Evolutionary conservation across 92 coral and sea anemone species (phyloP).

Genomic region (Micromussa lordhowensis): DNA sequence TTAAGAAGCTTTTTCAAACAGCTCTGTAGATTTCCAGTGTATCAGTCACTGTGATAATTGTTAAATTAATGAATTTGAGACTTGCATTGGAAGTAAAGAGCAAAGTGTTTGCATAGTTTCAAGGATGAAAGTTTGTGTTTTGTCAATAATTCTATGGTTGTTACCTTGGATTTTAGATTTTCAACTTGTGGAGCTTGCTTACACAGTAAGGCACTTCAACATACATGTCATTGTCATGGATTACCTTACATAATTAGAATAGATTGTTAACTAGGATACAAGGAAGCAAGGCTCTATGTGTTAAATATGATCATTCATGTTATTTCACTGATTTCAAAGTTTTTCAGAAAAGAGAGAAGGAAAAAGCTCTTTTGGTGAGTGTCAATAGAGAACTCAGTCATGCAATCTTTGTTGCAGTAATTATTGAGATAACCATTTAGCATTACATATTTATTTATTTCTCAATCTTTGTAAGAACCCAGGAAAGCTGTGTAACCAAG

Average conservation of each 20-base stretch:
- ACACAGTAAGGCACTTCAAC: not conserved
- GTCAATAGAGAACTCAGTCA: not conserved
- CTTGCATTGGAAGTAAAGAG: not conserved
- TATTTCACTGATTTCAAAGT: too few relatives aligned
- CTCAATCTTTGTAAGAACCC: not conserved
- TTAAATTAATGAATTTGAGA: not conserved
- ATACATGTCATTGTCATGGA: not conserved
- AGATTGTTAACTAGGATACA: too few relatives aligned
- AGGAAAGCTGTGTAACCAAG: not conserved
- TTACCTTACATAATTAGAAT: too few relatives aligned
- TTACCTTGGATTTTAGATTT: not conserved
- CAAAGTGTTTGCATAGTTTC: not conserved
- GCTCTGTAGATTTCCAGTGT: not conserved
- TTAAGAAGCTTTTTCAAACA: not conserved
- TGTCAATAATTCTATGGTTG: not conserved
- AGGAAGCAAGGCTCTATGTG: too few relatives aligned
- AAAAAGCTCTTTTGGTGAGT: not conserved
- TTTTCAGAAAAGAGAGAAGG: not conserved
- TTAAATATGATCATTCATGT: too few relatives aligned
- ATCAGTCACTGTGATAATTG: not conserved
- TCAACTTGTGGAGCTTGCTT: not conserved
- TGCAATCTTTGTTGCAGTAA: too few relatives aligned
- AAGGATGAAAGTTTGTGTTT: not conserved
- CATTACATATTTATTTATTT: not conserved
- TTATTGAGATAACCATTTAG: not conserved